Base-by-base conservation (phyloP, 2,797 vertebrate genomes). In the Coilia nasus region DNA sequence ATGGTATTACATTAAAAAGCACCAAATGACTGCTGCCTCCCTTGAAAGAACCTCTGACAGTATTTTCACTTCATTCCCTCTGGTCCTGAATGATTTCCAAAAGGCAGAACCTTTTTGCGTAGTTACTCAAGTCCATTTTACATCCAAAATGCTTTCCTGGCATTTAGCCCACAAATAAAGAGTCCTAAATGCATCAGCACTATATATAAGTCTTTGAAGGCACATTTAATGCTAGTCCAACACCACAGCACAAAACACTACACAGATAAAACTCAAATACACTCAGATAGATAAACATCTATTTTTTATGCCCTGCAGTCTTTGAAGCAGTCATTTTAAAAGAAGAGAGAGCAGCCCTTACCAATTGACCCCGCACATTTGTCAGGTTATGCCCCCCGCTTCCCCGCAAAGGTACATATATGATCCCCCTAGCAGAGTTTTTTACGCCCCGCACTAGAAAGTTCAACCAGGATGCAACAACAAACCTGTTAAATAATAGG, bases 321-420 rank as follows among this genome's bases (percentile, higher is more conserved):
- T 41, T 44, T 78, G 71, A 44, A 78, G 71, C 71, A 78, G 15
- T 78, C 35, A 44, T 78, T 35, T 12, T 78, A 80, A 64, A 86
- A 88, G 87, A 85, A 88, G 84, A 91, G 88, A 91, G 85, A 91
- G 85, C 85, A 82, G 87, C 91, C 88, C 95, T 95, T 94, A 96
- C 95, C 93, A 94, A 85, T 92, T 94, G 92, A 94, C 91, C 87
- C 93, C 93, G 90, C 96, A 96, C 95, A 96, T 96, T 95, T 95
- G 95, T 96, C 93, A 95, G 91, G 90, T 95, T 95, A 91, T 96
- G 93, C 92, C 93, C 92, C 91, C 90, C 84, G 88, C 88, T 90
- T 92, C 90, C 91, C 90, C 89, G 92, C 92, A 90, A 89, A 92
- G 93, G 89, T 91, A 90, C 94, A 95, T 94, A 94, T 95, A 95